A percentile compares a stretch with the other conserved stretches of the same genome.
Conservation (phyloP, 2,888 invertebrate genomes). For the Eulithis testata region DNA sequence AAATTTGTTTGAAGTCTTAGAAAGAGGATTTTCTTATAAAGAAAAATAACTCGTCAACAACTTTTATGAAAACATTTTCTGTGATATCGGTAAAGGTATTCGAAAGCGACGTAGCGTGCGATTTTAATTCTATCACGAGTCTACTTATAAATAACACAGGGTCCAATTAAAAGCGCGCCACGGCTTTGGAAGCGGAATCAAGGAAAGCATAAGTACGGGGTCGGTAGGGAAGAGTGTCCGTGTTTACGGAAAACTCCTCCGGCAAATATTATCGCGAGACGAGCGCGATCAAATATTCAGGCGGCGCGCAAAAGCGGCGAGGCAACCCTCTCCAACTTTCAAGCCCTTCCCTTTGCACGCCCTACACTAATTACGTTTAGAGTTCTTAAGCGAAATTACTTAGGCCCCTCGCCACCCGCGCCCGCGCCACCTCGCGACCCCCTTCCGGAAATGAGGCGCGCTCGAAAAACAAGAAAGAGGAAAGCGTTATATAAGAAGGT, state of each 20-base stretch:
- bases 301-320: constrained; percentile 72
- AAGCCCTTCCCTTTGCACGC: constrained; percentile 86
- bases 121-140: constrained; percentile 82
- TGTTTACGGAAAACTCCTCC: constrained; percentile 83
- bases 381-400: constrained; percentile 88
- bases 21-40: constrained; percentile 70
- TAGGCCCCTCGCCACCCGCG: constrained; percentile 83
- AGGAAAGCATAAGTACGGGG: constrained; percentile 70
- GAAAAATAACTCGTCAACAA: constrained; percentile 70
- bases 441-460: constrained; percentile 83
- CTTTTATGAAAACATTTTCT: constrained; percentile 74
- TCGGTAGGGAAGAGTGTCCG: constrained; percentile 77
- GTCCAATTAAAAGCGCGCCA: constrained; percentile 81
- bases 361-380: constrained; percentile 89
- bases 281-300: constrained; percentile 83
- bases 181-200: constrained; percentile 77
- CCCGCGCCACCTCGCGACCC: constrained; percentile 65
- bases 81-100: constrained; percentile 62
- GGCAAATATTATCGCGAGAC: constrained; percentile 84
- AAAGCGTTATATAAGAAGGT: constrained; percentile 80
- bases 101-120: constrained; percentile 72
- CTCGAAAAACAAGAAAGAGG: constrained; percentile 83
- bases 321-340: constrained; percentile 86
- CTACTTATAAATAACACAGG: constrained; percentile 78
- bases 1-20: constrained; percentile 74